Base-by-base conservation (phyloP, 1,140 invertebrate species). In the Maniola jurtina region DNA sequence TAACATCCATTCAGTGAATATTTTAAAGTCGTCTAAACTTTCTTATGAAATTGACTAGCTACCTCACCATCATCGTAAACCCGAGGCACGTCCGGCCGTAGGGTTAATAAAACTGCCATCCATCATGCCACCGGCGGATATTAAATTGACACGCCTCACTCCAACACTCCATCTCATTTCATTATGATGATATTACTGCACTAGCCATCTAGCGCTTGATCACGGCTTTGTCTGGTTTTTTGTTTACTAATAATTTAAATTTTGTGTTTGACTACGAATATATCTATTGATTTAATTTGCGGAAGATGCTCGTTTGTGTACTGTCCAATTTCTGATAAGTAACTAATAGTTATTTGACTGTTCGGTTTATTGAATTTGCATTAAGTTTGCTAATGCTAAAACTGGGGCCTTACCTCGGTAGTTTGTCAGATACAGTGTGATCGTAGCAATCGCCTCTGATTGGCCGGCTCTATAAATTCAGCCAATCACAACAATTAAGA, bases 101-200 rank as follows among this genome's bases (percentile, higher is more conserved):
- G 75, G 77, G 74, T 77, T 80, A 86, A 88, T 88, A 83, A 84
- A 85, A 83, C 75, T 70, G 70, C 75, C 81, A 84, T 85, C 80
- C 72, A 86, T 85, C 82, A 85, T 74, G 64, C 79, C 77, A 81
- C 79, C 83, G 75, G 76, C 80, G 84, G 83, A 86, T 86, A 86
- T 85, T 81, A 83, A 85, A 85, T 82, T 80, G 86, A 87, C 83
- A 86, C 84, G 83, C 79, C 82, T 85, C 72, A 72, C 72, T 79
- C 66, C 71, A 74, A 72, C 78, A 73, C 76, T 76, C 76, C 76
- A 80, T 79, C 77, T 84, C 76, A 78, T 80, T 69, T 75, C 75
- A 80, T 84, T 83, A 82, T 70, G 50, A 59, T 71, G 64, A 72
- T 73, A 71, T 76, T 77, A 79, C 66, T 66, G 59, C 73, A 77